phyloP scores from a whole-genome alignment of 2,797 vertebrate genomes.

The Meriones psammophilus region DNA sequence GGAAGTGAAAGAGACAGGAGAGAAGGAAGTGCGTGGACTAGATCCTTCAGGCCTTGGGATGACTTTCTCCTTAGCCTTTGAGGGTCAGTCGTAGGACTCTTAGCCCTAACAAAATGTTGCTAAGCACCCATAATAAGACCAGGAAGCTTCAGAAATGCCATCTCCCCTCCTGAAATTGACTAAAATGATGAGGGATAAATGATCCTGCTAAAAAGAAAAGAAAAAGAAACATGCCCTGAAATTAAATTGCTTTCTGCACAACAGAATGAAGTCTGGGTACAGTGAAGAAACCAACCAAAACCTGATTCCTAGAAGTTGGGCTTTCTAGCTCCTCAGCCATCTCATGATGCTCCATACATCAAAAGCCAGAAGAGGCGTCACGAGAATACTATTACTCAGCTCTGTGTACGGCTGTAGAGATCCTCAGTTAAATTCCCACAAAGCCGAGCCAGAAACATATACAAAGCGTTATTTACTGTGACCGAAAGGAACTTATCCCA shows the following conservation, averaged over 20 bases:
- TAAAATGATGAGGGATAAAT: neutral
- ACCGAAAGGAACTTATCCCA: neutral
- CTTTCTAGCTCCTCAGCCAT: neutral
- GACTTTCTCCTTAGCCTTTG: neutral
- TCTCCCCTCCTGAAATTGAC: neutral
- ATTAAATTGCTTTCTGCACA: neutral
- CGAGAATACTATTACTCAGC: neutral
- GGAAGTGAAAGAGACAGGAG: neutral
- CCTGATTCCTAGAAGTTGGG: neutral
- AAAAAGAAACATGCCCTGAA: too few relatives aligned
- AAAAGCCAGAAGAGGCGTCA: neutral
- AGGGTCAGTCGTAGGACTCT: neutral
- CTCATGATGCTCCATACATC: neutral
- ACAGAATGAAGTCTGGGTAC: neutral
- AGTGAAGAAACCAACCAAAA: neutral
- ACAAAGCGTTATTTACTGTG: neutral
- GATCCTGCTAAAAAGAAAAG: neutral
- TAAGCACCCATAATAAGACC: neutral
- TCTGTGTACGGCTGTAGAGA: neutral
- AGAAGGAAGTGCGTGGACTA: neutral
- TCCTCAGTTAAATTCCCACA: neutral
- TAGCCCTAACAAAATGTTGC: neutral
- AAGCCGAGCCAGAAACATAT: neutral
- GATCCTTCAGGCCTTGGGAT: neutral
- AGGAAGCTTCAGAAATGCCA: neutral